These are phyloP conservation scores for Zaprionus lachaisei DNA, from an alignment of 1,140 invertebrate genomes.

Conservation along the genomic window DNA sequence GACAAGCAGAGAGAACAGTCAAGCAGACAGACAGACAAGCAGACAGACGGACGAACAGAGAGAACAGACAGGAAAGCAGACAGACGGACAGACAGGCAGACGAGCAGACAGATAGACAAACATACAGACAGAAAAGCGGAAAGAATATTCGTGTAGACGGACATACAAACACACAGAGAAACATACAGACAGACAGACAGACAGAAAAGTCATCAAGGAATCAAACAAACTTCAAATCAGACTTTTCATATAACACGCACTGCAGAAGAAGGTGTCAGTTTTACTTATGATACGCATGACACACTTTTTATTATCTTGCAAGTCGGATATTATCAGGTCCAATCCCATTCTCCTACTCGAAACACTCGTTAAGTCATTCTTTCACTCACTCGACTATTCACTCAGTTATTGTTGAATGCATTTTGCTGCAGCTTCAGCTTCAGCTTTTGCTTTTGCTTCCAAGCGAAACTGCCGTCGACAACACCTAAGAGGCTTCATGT, in stretches of 20 bases:
- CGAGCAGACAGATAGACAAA: too few relatives aligned
- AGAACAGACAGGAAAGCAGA: neutral
- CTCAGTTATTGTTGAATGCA: constrained; percentile 32
- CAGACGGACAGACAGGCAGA: neutral
- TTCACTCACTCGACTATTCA: constrained; percentile 7
- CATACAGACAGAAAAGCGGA: neutral
- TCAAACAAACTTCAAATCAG: neutral
- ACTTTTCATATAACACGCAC: neutral
- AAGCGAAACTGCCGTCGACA: constrained; percentile 42
- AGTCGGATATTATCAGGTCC: neutral
- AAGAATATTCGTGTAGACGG: too few relatives aligned
- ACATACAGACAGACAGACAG: neutral
- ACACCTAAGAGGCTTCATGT: constrained; percentile 56
- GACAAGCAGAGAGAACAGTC: too few relatives aligned
- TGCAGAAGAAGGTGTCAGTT: too few relatives aligned
- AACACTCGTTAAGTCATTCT: constrained; percentile 25
- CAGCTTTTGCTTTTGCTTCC: constrained; percentile 47
- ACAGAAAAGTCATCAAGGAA: neutral
- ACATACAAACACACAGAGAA: neutral
- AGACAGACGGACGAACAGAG: neutral
- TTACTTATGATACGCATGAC: neutral
- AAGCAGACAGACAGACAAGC: neutral
- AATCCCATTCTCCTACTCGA: constrained; percentile 8
- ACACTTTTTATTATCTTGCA: neutral
- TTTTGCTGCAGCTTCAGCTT: constrained; percentile 21